A percentile compares a stretch with the other conserved stretches of the same genome.
phyloP scores from a whole-genome alignment of 2,888 invertebrate genomes.

The Chelonus formosanus region DNA sequence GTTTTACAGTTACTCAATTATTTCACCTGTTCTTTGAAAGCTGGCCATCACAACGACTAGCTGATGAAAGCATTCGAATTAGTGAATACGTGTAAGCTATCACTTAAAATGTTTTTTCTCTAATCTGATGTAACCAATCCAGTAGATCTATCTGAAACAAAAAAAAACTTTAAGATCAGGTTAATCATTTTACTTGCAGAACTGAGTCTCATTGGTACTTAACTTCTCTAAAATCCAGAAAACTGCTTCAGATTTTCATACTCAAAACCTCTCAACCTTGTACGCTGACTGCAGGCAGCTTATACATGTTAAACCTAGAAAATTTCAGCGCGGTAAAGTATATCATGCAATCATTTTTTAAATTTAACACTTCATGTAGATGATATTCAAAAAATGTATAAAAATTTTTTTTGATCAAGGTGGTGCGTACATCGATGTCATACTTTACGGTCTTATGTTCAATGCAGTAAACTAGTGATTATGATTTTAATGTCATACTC shows the following conservation, averaged over 20 bases:
- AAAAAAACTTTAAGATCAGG: neutral
- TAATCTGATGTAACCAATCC: too few species aligned
- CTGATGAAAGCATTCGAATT: conserved; percentile 43
- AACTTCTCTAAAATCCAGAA: conserved; percentile 44
- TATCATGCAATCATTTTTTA: neutral
- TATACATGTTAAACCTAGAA: conserved; percentile 47
- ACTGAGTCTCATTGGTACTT: conserved; percentile 46
- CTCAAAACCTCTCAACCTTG: conserved; percentile 44
- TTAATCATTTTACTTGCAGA: conserved; percentile 31
- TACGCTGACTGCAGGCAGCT: conserved; percentile 47
- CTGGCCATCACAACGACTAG: conserved; percentile 49
- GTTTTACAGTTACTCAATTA: conserved; percentile 44
- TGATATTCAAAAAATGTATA: neutral
- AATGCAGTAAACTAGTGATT: conserved; percentile 33
- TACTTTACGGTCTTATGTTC: conserved; percentile 50
- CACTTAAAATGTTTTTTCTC: neutral
- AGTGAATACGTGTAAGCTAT: conserved; percentile 39
- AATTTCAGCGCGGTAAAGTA: conserved; percentile 48
- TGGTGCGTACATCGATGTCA: conserved; percentile 48
- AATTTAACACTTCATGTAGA: too few species aligned
- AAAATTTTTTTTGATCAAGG: conserved; percentile 37
- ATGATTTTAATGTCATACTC: neutral
- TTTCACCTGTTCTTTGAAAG: conserved; percentile 44
- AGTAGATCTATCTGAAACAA: neutral
- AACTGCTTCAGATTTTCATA: conserved; percentile 45